Conservation (phyloP, 2,888 invertebrate species). For the Heliconius hortense region DNA sequence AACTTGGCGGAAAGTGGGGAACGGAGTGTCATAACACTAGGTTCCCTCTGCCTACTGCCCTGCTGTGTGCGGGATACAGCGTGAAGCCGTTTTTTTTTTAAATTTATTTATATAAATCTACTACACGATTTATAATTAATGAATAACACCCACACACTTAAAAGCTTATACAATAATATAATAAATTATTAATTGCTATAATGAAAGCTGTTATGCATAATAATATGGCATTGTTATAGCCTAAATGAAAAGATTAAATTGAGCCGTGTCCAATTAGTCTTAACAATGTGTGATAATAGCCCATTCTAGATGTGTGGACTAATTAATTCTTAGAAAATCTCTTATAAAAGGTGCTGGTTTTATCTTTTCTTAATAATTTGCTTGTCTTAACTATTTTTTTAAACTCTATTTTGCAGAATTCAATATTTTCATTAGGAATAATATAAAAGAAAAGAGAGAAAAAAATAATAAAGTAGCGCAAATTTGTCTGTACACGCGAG, state of each 20-base stretch:
- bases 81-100: too few relatives aligned
- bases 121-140: too few relatives aligned
- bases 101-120: too few relatives aligned
- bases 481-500: too few relatives aligned
- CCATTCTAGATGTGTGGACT: constrained; percentile 9
- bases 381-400: not conserved
- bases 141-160: not conserved
- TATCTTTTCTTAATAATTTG: not conserved
- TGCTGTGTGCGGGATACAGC: too few relatives aligned
- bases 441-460: too few relatives aligned
- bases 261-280: constrained; percentile 13
- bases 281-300: constrained; percentile 15
- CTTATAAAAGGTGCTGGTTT: not conserved
- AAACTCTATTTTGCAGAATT: too few relatives aligned
- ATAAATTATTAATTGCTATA: not conserved
- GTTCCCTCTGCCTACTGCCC: too few relatives aligned
- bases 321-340: not conserved
- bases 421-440: too few relatives aligned
- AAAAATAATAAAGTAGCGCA: too few relatives aligned
- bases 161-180: not conserved
- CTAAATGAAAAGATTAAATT: constrained; percentile 14
- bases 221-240: constrained; percentile 6
- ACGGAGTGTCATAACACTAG: too few relatives aligned
- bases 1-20: too few relatives aligned
- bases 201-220: not conserved